phyloP scores from a whole-genome alignment of 2,888 invertebrate genomes.

The Cetonia aurata region DNA sequence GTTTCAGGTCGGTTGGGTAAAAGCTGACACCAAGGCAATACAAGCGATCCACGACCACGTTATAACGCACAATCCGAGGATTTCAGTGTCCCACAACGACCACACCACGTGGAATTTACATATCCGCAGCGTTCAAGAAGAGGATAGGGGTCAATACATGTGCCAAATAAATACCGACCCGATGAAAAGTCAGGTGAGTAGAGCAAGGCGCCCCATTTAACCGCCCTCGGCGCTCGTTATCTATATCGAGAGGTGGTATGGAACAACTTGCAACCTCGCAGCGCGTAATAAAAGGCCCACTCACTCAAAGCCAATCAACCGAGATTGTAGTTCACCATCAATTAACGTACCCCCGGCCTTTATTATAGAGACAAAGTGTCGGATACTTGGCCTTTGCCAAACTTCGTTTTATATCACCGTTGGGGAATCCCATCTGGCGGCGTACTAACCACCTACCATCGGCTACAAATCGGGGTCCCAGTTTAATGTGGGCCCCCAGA shows the following conservation, averaged over 20 bases:
- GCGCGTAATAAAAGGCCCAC: constrained; percentile 49
- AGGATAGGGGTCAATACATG: constrained; percentile 92
- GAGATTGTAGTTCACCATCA: constrained; percentile 44
- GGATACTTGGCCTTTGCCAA: constrained; percentile 36
- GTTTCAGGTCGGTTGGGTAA: constrained; percentile 91
- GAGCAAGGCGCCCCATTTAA: not conserved
- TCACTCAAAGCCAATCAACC: constrained; percentile 49
- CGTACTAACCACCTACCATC: constrained; percentile 1
- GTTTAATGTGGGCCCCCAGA: constrained; percentile 4
- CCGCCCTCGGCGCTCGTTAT: not conserved
- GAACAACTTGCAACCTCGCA: constrained; percentile 19
- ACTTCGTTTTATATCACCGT: constrained; percentile 44
- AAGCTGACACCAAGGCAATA: constrained; percentile 92
- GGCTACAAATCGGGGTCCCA: constrained; percentile 16
- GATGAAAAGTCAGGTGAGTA: constrained; percentile 88
- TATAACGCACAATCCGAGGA: constrained; percentile 90
- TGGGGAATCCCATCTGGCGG: constrained; percentile 33
- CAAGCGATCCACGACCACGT: constrained; percentile 94
- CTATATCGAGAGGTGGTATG: constrained; percentile 27
- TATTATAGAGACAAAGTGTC: constrained; percentile 42
- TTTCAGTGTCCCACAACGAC: constrained; percentile 87
- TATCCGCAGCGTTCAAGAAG: constrained; percentile 87
- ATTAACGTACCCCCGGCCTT: constrained; percentile 43
- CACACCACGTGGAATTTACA: constrained; percentile 91
- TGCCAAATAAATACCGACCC: constrained; percentile 96